Evolutionary conservation across 2,797 vertebrate species (phyloP).

Genomic region (Gallirallus australis): DNA sequence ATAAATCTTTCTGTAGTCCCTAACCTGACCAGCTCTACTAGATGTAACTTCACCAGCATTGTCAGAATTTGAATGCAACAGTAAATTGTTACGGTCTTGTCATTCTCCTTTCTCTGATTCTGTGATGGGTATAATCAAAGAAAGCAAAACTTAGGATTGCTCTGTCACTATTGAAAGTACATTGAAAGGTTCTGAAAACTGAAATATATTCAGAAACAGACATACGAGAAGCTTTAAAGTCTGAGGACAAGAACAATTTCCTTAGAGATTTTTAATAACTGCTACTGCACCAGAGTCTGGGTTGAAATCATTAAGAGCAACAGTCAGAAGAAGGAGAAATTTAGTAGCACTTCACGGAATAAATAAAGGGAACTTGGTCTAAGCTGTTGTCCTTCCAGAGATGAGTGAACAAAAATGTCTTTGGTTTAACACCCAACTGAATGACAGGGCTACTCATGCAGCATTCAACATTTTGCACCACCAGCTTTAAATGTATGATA

Average conservation of each 20-base stretch:
- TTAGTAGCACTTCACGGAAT: not conserved
- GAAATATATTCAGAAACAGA: not conserved
- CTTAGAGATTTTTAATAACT: not conserved
- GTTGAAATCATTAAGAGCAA: not conserved
- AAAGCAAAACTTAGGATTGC: not conserved
- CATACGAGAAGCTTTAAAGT: not conserved
- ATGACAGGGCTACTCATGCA: not conserved
- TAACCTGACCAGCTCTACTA: not conserved
- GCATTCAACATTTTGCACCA: not conserved
- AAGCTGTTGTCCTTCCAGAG: not conserved
- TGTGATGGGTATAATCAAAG: not conserved
- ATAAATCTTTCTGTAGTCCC: not conserved
- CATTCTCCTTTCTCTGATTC: not conserved
- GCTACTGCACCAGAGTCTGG: not conserved
- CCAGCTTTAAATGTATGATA: not conserved
- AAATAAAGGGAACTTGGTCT: not conserved
- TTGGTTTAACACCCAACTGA: not conserved
- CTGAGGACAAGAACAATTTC: not conserved
- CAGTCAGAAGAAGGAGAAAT: not conserved
- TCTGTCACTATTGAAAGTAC: not conserved
- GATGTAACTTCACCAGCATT: not conserved
- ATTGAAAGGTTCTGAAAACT: not conserved
- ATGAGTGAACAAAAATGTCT: not conserved
- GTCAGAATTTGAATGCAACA: not conserved
- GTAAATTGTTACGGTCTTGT: not conserved